Conservation (phyloP, 1,140 invertebrate species). For the Paralvinella palmiformis region DNA sequence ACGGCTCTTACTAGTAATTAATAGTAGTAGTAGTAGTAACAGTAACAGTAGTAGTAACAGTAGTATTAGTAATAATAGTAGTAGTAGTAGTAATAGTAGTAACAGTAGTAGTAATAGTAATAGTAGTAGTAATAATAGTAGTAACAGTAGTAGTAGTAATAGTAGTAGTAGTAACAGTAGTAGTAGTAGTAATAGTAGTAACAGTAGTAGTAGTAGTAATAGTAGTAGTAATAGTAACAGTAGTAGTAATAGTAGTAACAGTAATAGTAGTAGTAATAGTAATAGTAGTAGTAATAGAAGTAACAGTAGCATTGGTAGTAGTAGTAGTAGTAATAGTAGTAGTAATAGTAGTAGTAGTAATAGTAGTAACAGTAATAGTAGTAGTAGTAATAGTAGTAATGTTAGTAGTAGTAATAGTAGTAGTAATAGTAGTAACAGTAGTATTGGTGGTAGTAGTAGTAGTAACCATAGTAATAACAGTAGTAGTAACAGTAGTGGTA, state of each 20-base stretch:
- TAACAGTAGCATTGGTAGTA: neutral
- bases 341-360: constrained; percentile 2
- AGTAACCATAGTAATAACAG: too few relatives aligned
- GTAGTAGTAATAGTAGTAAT: constrained; percentile 2
- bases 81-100: constrained; percentile 2
- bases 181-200: constrained; percentile 2
- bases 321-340: constrained; percentile 1
- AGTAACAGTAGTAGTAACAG: neutral
- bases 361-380: constrained; percentile 2
- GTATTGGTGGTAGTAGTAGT: too few relatives aligned
- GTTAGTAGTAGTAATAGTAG: neutral
- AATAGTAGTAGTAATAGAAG: constrained; percentile 1
- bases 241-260: constrained; percentile 2
- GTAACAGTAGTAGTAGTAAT: constrained; percentile 2
- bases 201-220: constrained; percentile 2
- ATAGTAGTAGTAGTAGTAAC: neutral
- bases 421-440: too few relatives aligned
- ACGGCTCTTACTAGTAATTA: too few relatives aligned
- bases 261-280: constrained; percentile 2
- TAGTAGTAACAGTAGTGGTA: constrained; percentile 2
- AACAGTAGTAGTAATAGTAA: constrained; percentile 2
- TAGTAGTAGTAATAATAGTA: constrained; percentile 2
- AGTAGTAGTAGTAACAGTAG: constrained; percentile 1
- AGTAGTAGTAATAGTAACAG: constrained; percentile 2
- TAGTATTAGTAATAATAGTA: too few relatives aligned